Evolutionary conservation across 1,140 invertebrate genomes (phyloP).

Genomic region (Trachymyrmex septentrionalis): DNA sequence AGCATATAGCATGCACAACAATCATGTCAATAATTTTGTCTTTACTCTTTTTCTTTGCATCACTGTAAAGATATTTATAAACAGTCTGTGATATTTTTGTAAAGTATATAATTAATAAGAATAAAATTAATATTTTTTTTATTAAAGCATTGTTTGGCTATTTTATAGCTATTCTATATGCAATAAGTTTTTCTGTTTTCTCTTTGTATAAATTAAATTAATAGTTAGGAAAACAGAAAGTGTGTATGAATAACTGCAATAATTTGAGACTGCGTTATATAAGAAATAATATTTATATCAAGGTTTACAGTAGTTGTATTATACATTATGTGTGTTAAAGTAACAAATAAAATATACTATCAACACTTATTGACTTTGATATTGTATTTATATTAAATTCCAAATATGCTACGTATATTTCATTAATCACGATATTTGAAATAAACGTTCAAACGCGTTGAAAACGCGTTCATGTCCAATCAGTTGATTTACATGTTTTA

Average conservation of each 20-base stretch:
- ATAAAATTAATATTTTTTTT: neutral
- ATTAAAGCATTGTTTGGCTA: neutral
- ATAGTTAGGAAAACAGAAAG: neutral
- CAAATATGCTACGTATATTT: slow-evolving; percentile 67
- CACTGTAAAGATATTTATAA: neutral
- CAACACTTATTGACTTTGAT: slow-evolving; percentile 75
- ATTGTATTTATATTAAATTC: slow-evolving; percentile 76
- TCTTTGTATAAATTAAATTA: neutral
- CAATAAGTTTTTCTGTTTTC: neutral
- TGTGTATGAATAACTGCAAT: slow-evolving; percentile 7
- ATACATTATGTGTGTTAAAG: slow-evolving; percentile 61
- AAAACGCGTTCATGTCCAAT: neutral
- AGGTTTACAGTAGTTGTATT: slow-evolving; percentile 59
- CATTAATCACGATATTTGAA: slow-evolving; percentile 3
- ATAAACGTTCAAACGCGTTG: no score
- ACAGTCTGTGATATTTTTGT: slow-evolving; percentile 1
- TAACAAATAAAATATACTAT: slow-evolving; percentile 77
- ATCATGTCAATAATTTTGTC: slow-evolving; percentile 2
- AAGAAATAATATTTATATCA: slow-evolving; percentile 8
- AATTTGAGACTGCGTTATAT: slow-evolving; percentile 7
- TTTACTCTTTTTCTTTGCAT: neutral
- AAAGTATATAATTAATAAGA: slow-evolving; percentile 6
- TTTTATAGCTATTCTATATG: neutral
- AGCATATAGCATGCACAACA: neutral
- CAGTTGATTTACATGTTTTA: slow-evolving; percentile 18